These are phyloP conservation scores for Neoarius graeffei DNA, from an alignment of 2,113 vertebrate species.

Conservation along the genomic window DNA sequence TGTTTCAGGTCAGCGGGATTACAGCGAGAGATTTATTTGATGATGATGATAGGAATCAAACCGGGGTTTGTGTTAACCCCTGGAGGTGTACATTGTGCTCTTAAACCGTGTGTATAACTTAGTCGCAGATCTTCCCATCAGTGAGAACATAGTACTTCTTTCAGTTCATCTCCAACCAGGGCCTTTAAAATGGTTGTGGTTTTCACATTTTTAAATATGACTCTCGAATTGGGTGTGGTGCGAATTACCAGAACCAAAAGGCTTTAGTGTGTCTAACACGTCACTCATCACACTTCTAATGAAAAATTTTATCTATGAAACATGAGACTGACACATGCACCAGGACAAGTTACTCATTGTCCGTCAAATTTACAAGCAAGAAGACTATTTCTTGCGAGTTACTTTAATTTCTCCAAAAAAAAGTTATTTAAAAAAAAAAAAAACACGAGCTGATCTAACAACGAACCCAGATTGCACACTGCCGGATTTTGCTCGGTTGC, in stretches of 20 bases:
- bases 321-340: not conserved
- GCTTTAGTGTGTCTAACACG: not conserved
- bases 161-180: not conserved
- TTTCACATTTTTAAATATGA: not conserved
- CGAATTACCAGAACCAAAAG: not conserved
- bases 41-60: not conserved
- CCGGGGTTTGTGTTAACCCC: not conserved
- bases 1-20: not conserved
- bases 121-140: not conserved
- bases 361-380: not conserved
- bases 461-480: not conserved
- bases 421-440: not conserved
- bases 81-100: not conserved
- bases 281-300: not conserved
- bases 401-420: not conserved
- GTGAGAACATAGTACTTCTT: not conserved
- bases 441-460: not conserved
- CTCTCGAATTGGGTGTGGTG: not conserved
- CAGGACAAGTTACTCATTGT: not conserved
- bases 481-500: constrained; percentile 20
- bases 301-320: not conserved
- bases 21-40: not conserved
- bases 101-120: not conserved
- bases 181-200: not conserved
- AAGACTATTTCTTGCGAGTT: not conserved